Conservation (phyloP, 2,113 vertebrate genomes). For the Neodontobutis hainanensis region DNA sequence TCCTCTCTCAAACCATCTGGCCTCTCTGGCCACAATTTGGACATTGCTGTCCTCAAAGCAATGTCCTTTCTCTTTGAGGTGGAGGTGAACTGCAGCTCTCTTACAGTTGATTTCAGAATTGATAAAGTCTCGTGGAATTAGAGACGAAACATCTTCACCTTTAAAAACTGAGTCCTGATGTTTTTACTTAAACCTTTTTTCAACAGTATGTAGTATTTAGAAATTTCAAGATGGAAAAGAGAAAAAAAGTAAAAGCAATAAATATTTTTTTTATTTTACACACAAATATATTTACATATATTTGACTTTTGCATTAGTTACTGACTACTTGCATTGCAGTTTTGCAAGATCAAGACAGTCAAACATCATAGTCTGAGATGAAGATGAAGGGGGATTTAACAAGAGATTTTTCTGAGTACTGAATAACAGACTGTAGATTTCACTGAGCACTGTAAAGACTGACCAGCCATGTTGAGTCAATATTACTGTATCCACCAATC, state of each 20-base stretch:
- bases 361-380: background rate
- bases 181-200: too few relatives aligned
- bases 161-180: too few relatives aligned
- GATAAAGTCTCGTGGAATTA: too few relatives aligned
- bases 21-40: too few relatives aligned
- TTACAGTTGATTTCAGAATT: too few relatives aligned
- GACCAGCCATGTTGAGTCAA: slow-evolving; percentile 19
- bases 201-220: background rate
- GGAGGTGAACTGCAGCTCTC: too few relatives aligned
- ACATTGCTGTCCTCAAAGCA: too few relatives aligned
- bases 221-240: background rate
- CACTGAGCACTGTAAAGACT: slow-evolving; percentile 41
- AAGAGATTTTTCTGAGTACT: background rate
- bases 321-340: background rate
- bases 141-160: too few relatives aligned
- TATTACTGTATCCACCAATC: slow-evolving; percentile 28
- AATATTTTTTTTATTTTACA: slow-evolving; percentile 60
- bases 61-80: too few relatives aligned
- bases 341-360: background rate
- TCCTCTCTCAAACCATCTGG: too few relatives aligned
- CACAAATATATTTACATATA: slow-evolving; percentile 44
- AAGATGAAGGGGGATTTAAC: background rate
- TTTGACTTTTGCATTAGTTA: slow-evolving; percentile 23
- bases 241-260: slow-evolving; percentile 29
- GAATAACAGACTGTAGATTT: background rate